phyloP scores from a whole-genome alignment of 2,797 vertebrate genomes.

The Leuciscus waleckii region DNA sequence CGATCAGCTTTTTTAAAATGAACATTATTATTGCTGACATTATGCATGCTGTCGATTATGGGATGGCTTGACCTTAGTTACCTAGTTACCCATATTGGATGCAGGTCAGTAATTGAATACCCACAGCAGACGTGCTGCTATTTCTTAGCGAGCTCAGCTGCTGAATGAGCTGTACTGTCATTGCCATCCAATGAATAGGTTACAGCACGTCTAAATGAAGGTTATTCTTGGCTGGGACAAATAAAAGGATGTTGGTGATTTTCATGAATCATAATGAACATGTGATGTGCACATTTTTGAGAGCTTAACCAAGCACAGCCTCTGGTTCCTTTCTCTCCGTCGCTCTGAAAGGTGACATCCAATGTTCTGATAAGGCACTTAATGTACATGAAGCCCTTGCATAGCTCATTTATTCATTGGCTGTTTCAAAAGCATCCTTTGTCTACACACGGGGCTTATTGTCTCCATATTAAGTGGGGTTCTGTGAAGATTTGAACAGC shows the following conservation, averaged over 20 bases:
- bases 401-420: conserved; percentile 59
- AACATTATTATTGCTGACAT: conserved; percentile 63
- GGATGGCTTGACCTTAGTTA: conserved; percentile 63
- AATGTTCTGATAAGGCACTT: conserved; percentile 68
- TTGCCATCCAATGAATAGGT: conserved; percentile 59
- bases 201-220: conserved; percentile 60
- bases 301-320: conserved; percentile 61
- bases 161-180: conserved; percentile 57
- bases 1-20: conserved; percentile 32
- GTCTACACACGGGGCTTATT: conserved; percentile 67
- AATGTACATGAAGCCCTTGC: conserved; percentile 64
- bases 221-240: conserved; percentile 61
- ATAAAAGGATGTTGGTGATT: conserved; percentile 63
- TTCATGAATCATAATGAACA: conserved; percentile 65
- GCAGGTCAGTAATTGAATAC: conserved; percentile 65
- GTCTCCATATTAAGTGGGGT: conserved; percentile 82
- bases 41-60: conserved; percentile 66
- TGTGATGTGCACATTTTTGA: conserved; percentile 59
- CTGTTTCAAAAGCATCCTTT: conserved; percentile 74
- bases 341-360: conserved; percentile 56
- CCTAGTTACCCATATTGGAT: conserved; percentile 65
- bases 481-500: conserved; percentile 77
- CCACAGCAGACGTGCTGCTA: conserved; percentile 51
- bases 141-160: conserved; percentile 55
- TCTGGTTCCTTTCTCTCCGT: conserved; percentile 44